Evolutionary conservation across 2,797 vertebrate genomes (phyloP).

Genomic region (Ctenopoma multispine): DNA sequence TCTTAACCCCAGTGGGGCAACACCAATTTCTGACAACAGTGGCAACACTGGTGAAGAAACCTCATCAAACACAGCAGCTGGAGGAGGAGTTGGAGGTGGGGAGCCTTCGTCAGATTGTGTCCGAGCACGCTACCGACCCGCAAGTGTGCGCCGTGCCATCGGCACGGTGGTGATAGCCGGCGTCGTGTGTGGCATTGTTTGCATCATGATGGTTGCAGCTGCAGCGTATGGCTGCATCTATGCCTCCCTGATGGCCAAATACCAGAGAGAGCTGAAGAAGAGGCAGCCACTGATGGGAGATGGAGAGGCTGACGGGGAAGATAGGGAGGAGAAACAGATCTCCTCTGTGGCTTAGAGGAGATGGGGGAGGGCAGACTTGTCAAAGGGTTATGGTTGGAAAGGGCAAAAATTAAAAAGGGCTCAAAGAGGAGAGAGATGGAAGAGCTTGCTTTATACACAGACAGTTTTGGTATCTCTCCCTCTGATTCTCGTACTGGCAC

Average conservation of each 20-base stretch:
- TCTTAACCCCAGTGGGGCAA: constrained; percentile 65
- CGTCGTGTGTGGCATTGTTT: constrained; percentile 96
- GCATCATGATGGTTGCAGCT: constrained; percentile 99
- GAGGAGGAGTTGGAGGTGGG: constrained; percentile 23
- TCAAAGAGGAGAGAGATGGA: constrained; percentile 70
- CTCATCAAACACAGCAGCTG: constrained; percentile 48
- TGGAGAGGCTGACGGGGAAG: constrained; percentile 84
- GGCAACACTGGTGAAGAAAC: constrained; percentile 56
- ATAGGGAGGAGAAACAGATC: constrained; percentile 95
- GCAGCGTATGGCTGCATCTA: constrained; percentile 98
- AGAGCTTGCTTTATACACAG: constrained; percentile 51
- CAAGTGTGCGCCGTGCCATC: constrained; percentile 95
- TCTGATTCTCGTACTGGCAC: constrained; percentile 60
- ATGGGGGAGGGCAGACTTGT: constrained; percentile 58
- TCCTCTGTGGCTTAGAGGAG: constrained; percentile 94
- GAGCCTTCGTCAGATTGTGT: constrained; percentile 90
- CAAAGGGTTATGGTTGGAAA: constrained; percentile 58
- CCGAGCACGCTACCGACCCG: constrained; percentile 91
- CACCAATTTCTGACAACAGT: constrained; percentile 69
- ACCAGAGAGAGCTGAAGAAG: constrained; percentile 98
- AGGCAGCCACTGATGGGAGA: constrained; percentile 97
- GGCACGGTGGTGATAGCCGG: constrained; percentile 98
- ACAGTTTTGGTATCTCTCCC: constrained; percentile 45
- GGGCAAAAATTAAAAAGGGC: constrained; percentile 71
- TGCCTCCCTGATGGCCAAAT: constrained; percentile 98